Evolutionary conservation across 2,888 invertebrate genomes (phyloP).

Genomic region (Drosophila melanosoma): DNA sequence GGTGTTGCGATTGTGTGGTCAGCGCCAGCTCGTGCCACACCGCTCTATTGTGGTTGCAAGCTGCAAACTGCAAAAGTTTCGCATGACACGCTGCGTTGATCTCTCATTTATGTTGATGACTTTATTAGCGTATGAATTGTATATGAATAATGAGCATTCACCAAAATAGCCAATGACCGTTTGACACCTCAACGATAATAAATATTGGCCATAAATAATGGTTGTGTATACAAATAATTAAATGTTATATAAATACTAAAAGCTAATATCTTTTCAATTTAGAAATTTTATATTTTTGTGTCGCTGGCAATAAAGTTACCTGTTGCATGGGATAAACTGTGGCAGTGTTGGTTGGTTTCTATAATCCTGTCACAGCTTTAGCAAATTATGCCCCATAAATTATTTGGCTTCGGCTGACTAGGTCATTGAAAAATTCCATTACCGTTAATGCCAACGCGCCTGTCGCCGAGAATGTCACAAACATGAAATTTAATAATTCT

Average conservation of each 20-base stretch:
- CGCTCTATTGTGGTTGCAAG: slow-evolving; percentile 57
- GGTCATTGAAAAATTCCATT: slow-evolving; percentile 59
- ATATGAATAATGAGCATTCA: slow-evolving; percentile 59
- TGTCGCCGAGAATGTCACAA: slow-evolving; percentile 47
- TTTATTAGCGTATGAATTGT: slow-evolving; percentile 67
- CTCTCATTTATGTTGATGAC: slow-evolving; percentile 54
- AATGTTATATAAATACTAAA: background rate
- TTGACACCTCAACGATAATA: slow-evolving; percentile 1
- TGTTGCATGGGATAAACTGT: slow-evolving; percentile 42
- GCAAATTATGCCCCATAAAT: slow-evolving; percentile 61
- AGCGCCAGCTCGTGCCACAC: slow-evolving; percentile 10
- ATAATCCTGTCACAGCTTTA: slow-evolving; percentile 8
- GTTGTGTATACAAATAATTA: background rate
- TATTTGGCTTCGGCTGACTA: slow-evolving; percentile 22
- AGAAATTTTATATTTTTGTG: background rate
- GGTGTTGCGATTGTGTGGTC: slow-evolving; percentile 73
- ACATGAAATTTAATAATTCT: slow-evolving; percentile 75
- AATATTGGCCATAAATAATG: background rate
- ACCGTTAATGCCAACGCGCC: slow-evolving; percentile 41
- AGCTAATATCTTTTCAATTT: background rate
- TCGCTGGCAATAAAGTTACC: slow-evolving; percentile 16
- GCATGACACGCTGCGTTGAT: slow-evolving; percentile 37
- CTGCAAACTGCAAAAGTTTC: slow-evolving; percentile 47
- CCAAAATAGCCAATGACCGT: slow-evolving; percentile 17
- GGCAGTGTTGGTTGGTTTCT: background rate